Conservation (phyloP, 2,888 invertebrate genomes). For the Amaurobius ferox region DNA sequence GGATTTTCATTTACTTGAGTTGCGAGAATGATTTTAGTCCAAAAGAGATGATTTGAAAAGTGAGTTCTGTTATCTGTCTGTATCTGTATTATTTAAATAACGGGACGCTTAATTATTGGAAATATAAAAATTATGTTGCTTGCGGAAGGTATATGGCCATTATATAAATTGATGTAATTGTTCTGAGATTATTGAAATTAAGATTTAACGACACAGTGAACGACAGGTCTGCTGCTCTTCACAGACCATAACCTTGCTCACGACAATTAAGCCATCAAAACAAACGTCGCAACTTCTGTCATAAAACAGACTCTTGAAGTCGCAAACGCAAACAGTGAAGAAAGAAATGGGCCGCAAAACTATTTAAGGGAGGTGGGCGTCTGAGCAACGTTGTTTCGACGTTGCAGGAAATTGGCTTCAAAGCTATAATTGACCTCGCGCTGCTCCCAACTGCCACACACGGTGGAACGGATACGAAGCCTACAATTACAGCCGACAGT, state of each 20-base stretch:
- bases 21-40: too few relatives aligned
- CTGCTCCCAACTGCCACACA: constrained; percentile 42
- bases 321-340: not conserved
- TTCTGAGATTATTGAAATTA: too few relatives aligned
- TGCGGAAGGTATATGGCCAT: too few relatives aligned
- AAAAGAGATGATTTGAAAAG: too few relatives aligned
- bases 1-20: too few relatives aligned
- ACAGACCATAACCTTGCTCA: not conserved
- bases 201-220: too few relatives aligned
- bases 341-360: constrained; percentile 20
- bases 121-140: too few relatives aligned
- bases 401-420: constrained; percentile 68
- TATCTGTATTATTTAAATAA: too few relatives aligned
- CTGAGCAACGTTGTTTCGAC: constrained; percentile 51
- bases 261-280: constrained; percentile 9
- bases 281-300: not conserved
- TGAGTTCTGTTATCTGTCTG: too few relatives aligned
- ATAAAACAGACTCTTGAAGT: not conserved
- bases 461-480: constrained; percentile 50
- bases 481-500: constrained; percentile 59
- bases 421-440: constrained; percentile 61
- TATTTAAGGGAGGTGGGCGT: constrained; percentile 62
- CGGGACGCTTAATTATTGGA: too few relatives aligned
- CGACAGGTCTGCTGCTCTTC: too few relatives aligned
- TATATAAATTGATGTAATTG: too few relatives aligned